phyloP scores from a whole-genome alignment of 2,797 vertebrate species.

The Tapera naevia region DNA sequence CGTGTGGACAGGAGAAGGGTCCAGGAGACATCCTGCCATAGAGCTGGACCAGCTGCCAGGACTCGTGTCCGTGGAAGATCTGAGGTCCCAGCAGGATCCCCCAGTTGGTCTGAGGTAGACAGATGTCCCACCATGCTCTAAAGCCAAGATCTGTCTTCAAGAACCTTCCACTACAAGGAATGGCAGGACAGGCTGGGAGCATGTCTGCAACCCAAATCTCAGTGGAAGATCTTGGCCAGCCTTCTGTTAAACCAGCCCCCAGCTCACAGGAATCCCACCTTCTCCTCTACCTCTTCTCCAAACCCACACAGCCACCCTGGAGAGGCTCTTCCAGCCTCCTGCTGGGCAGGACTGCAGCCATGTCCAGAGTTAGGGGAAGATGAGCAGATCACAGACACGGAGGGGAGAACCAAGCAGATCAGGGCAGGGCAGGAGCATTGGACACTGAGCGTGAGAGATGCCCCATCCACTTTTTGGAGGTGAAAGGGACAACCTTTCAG shows the following conservation, averaged over 20 bases:
- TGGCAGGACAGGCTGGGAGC: background rate
- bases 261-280: background rate
- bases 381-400: fast-evolving
- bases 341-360: background rate
- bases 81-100: background rate
- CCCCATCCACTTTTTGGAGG: background rate
- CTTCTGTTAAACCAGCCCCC: background rate
- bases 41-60: background rate
- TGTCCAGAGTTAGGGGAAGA: too few species aligned
- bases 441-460: fast-evolving
- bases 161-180: background rate
- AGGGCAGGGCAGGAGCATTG: background rate
- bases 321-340: background rate
- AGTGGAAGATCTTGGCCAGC: background rate
- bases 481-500: background rate
- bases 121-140: fast-evolving
- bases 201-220: background rate
- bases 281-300: background rate
- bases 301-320: fast-evolving
- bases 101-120: fast-evolving
- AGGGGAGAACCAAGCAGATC: fast-evolving
- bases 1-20: fast-evolving
- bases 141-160: background rate
- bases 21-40: background rate
- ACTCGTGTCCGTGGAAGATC: background rate